Conservation (phyloP, 1,140 invertebrate genomes). For the Pygmarrhopalites habei region DNA sequence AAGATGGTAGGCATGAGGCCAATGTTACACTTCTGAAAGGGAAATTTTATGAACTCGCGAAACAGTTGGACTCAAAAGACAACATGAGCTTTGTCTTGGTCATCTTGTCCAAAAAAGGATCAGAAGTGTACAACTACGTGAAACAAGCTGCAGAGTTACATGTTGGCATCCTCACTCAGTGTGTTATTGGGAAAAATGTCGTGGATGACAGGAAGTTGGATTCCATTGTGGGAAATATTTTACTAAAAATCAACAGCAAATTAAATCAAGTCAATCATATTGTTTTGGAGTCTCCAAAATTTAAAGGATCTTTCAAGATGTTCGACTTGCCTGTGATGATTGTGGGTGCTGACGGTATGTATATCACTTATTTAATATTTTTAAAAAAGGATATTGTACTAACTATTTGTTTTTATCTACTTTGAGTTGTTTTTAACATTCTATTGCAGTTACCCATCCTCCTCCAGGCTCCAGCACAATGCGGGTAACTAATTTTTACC, state of each 20-base stretch:
- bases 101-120: conserved; percentile 19
- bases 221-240: conserved; percentile 59
- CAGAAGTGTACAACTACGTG: conserved; percentile 15
- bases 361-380: too few species aligned
- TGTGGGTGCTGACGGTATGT: conserved; percentile 79
- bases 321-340: conserved; percentile 53
- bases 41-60: too few species aligned
- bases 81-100: conserved; percentile 21
- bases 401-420: too few species aligned
- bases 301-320: conserved; percentile 1
- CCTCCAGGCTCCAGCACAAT: too few species aligned
- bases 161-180: too few species aligned
- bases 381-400: too few species aligned
- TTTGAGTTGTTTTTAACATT: too few species aligned
- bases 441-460: too few species aligned
- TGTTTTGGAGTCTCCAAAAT: conserved; percentile 41
- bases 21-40: too few species aligned
- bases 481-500: too few species aligned
- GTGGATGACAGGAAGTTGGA: conserved; percentile 48
- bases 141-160: conserved; percentile 50
- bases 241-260: conserved; percentile 79
- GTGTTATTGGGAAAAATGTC: conserved; percentile 51
- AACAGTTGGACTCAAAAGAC: background rate
- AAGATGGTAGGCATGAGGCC: background rate
- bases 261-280: conserved; percentile 73